Conservation (phyloP, 2,113 vertebrate genomes). For the Leucosticte australis region DNA sequence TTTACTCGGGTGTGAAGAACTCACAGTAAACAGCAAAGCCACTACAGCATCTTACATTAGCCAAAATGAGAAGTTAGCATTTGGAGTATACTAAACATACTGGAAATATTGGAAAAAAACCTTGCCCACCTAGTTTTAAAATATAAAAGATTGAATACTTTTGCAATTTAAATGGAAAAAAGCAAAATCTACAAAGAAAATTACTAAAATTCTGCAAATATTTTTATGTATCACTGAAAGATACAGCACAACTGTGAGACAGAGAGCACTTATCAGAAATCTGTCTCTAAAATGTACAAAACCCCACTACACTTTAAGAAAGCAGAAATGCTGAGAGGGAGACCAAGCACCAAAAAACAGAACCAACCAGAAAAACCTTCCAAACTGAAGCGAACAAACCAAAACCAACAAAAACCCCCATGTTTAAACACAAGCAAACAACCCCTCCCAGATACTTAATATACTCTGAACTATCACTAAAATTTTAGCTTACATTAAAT, state of each 20-base stretch:
- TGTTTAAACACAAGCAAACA: background rate
- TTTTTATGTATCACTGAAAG: background rate
- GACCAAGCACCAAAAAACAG: background rate
- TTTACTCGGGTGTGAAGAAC: background rate
- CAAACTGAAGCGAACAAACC: background rate
- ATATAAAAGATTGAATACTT: background rate
- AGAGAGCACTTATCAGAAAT: background rate
- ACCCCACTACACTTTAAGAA: accelerated
- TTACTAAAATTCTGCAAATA: background rate
- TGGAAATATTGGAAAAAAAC: background rate
- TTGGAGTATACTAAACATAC: background rate
- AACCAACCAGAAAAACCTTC: background rate
- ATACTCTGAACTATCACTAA: background rate
- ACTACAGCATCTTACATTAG: background rate
- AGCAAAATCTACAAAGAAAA: background rate
- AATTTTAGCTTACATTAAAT: background rate
- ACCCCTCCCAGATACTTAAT: background rate
- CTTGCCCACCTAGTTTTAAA: background rate
- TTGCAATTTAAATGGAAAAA: background rate
- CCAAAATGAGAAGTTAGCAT: background rate
- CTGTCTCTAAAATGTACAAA: background rate
- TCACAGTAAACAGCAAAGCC: background rate
- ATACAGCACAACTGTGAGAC: background rate
- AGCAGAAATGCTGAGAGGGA: background rate
- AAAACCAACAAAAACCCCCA: background rate